Evolutionary conservation across 2,888 invertebrate genomes (phyloP), one percentile per base, ranked within the genome.

Genomic region (Plagodis dolabraria): DNA sequence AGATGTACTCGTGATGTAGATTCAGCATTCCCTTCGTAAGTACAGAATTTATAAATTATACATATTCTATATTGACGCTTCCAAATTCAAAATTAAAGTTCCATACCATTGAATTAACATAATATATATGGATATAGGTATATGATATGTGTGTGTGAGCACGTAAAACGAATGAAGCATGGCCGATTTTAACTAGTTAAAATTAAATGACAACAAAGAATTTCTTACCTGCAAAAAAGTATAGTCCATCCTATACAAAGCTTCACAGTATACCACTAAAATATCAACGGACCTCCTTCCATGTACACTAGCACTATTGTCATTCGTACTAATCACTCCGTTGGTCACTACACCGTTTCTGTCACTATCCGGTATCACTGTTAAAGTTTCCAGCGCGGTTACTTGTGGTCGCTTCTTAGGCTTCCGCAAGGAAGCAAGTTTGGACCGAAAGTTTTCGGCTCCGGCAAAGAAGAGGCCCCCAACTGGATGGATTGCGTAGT

Each of bases 191-290:
- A n/a, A n/a, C n/a, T n/a, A n/a, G n/a, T n/a, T n/a, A n/a, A n/a
- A n/a, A n/a, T n/a, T n/a, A n/a, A n/a, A n/a, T n/a, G n/a, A n/a
- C n/a, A 22, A 22, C 22, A 22, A 22, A 22, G 1, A 22, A 22
- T 4, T 22, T 22, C 80, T 66, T 82, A 95, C 96, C 89, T 95
- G 94, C 65, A 94, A 91, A 63, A 95, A 95, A 0, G 96, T 96
- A 76, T 94, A 96, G 78, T 96, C 96, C 68, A 95, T 84, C 69
- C 93, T 93, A 54, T 93, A 93, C 49, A 96, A 88, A 55, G 94
- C 92, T 52, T 93, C 89, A 75, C 95, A 95, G 74, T 96, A 94
- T 9, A 96, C 82, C 12, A 96, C 94, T 22, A 96, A 72, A 11
- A 85, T 55, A 47, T 79, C 75, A 7, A 79, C 65, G 12, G 73